Evolutionary conservation across 2,113 vertebrate species (phyloP).

Genomic region (Megatriorchis doriae): DNA sequence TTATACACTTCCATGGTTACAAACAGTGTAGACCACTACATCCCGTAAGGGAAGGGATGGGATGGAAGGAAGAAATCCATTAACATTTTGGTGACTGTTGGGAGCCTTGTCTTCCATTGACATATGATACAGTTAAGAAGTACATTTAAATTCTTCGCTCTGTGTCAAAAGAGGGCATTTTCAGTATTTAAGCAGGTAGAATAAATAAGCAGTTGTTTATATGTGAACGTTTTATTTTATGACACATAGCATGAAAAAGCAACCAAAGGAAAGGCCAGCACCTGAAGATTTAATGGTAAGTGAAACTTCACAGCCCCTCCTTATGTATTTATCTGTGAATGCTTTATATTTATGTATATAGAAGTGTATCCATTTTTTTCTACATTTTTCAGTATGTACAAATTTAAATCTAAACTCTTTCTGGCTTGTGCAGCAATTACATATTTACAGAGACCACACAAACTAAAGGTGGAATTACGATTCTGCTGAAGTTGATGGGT

Average conservation of each 20-base stretch:
- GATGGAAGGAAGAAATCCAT: not conserved
- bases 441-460: not conserved
- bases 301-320: not conserved
- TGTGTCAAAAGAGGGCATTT: not conserved
- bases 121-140: not conserved
- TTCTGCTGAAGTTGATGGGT: not conserved
- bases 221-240: not conserved
- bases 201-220: not conserved
- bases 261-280: conserved; percentile 93
- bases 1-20: not conserved
- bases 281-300: conserved; percentile 97
- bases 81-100: not conserved
- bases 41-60: not conserved
- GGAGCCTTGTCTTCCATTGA: not conserved
- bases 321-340: not conserved
- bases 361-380: not conserved
- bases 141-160: not conserved
- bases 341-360: not conserved
- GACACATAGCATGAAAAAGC: conserved; percentile 86
- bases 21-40: fast-evolving
- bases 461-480: not conserved
- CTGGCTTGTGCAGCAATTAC: not conserved
- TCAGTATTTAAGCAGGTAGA: not conserved
- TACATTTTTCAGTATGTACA: not conserved
- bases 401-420: not conserved